A percentile compares a stretch with the other conserved stretches of the same genome.
Evolutionary conservation across 2,888 invertebrate species (phyloP).

Genomic region (Tiphia femorata): DNA sequence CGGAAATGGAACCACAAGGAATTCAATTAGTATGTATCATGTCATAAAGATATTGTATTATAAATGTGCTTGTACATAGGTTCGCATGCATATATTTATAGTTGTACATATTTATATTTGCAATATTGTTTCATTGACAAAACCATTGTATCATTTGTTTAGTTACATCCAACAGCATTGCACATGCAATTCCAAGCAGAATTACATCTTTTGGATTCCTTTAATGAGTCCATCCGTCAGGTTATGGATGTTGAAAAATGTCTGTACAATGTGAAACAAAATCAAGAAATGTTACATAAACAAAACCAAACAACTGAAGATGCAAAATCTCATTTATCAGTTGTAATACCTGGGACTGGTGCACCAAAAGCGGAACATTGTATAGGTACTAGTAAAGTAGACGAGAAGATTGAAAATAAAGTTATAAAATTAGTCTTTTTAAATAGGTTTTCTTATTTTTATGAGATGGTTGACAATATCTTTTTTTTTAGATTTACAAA

Average conservation of each 20-base stretch:
- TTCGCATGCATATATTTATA: no score
- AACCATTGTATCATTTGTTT: conserved; percentile 25
- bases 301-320: conserved; percentile 48
- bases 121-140: no score
- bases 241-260: conserved; percentile 72
- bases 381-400: background rate
- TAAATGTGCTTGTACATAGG: no score
- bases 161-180: conserved; percentile 70
- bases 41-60: background rate
- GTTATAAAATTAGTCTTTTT: background rate
- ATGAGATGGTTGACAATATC: background rate
- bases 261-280: conserved; percentile 51
- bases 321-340: conserved; percentile 36
- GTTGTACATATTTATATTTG: no score
- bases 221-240: conserved; percentile 74
- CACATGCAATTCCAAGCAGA: conserved; percentile 75
- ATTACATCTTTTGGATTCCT: conserved; percentile 74
- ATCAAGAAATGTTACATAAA: conserved; percentile 29
- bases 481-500: background rate
- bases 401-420: conserved; percentile 10
- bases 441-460: background rate
- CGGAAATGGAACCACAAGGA: conserved; percentile 37
- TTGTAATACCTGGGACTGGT: conserved; percentile 19
- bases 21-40: conserved; percentile 48
- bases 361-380: background rate